phyloP scores from a whole-genome alignment of 1,140 invertebrate species.

The Neodiprion virginianus region DNA sequence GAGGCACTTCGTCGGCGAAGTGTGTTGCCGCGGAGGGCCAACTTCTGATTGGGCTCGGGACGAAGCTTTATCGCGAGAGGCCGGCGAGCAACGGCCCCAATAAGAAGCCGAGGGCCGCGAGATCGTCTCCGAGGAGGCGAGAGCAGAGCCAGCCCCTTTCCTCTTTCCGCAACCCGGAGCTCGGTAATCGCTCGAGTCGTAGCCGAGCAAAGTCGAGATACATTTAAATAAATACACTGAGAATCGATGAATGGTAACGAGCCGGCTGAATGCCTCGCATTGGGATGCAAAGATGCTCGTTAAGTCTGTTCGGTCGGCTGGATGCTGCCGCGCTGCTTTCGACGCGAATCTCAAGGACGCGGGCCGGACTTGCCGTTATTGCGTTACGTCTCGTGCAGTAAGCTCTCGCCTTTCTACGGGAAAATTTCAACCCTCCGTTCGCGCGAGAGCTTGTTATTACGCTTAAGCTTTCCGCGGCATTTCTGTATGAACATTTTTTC shows the following conservation, averaged over 20 bases:
- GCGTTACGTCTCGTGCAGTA: not conserved
- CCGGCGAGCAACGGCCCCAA: too few species aligned
- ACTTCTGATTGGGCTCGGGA: not conserved
- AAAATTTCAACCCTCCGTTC: too few species aligned
- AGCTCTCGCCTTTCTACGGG: too few species aligned
- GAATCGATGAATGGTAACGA: conserved; percentile 6
- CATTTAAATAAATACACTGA: not conserved
- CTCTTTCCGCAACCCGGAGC: too few species aligned
- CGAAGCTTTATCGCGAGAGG: not conserved
- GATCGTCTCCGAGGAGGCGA: too few species aligned
- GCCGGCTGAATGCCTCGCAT: not conserved
- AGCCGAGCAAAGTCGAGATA: not conserved
- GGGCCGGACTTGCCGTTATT: not conserved
- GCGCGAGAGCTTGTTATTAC: not conserved
- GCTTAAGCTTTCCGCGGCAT: not conserved
- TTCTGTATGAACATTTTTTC: not conserved
- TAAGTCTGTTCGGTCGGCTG: conserved; percentile 6
- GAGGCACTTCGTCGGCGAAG: conserved; percentile 3
- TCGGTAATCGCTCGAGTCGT: conserved; percentile 2
- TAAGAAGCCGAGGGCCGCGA: too few species aligned
- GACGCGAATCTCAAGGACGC: not conserved
- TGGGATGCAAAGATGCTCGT: conserved; percentile 6
- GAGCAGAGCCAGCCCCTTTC: too few species aligned
- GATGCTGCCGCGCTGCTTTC: not conserved
- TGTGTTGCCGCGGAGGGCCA: not conserved